Percentiles rank a stretch among this genome's conserved stretches.
Evolutionary conservation across 2,797 vertebrate genomes (phyloP).

Genomic region (Trichosurus vulpecula): DNA sequence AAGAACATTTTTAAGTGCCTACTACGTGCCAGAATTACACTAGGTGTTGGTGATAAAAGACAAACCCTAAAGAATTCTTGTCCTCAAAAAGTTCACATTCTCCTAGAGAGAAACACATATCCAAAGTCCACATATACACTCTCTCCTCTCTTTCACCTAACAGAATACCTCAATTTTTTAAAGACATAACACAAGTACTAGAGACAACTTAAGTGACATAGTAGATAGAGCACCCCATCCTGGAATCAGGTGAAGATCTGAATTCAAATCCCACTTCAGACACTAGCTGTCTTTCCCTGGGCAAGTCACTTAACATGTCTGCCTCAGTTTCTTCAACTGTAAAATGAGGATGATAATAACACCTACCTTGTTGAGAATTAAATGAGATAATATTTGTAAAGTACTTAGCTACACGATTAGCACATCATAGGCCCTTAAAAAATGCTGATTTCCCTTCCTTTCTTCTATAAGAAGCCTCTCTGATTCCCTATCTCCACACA

Average conservation of each 20-base stretch:
- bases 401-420: neutral
- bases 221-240: neutral
- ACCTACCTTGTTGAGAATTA: neutral
- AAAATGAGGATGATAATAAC: neutral
- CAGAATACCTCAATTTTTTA: neutral
- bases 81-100: neutral
- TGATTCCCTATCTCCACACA: neutral
- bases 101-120: neutral
- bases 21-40: neutral
- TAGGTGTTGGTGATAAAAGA: neutral
- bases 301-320: neutral
- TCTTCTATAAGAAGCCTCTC: neutral
- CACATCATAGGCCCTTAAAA: neutral
- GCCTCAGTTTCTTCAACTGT: neutral
- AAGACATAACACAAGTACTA: too few species aligned
- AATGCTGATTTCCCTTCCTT: neutral
- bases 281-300: neutral
- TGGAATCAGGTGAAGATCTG: neutral
- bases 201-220: too few species aligned
- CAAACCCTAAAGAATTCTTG: neutral
- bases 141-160: neutral
- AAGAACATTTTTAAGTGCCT: neutral
- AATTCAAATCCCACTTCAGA: neutral
- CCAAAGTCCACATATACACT: neutral
- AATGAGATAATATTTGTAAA: neutral